phyloP scores from a whole-genome alignment of 30 jellyfish, hydroid and myxozoan species.

The Aurelia aurita region DNA sequence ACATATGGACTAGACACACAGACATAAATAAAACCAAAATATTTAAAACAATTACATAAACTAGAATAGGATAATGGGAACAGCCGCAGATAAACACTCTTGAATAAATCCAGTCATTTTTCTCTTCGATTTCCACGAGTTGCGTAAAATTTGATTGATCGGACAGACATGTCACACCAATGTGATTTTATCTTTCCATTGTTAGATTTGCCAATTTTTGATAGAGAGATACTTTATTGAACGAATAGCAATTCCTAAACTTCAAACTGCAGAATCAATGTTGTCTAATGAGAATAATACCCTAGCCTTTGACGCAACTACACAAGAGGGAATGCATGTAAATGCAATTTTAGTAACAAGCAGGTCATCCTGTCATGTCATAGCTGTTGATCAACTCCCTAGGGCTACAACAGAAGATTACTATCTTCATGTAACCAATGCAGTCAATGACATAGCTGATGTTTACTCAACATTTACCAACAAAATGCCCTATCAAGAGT shows the following conservation, averaged over 20 bases:
- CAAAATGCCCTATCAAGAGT: constrained; percentile 2
- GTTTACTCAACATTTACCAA: neutral
- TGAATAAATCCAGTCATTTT: no score
- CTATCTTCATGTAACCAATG: neutral
- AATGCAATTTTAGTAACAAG: constrained; percentile 16
- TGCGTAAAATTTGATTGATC: no score
- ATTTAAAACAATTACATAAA: no score
- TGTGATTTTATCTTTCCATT: no score
- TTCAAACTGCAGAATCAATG: constrained; percentile 17
- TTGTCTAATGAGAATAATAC: constrained; percentile 3
- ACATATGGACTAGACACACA: no score
- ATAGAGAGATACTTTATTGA: no score
- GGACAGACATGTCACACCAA: no score
- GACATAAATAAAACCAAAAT: no score
- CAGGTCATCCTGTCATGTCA: neutral
- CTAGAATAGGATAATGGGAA: no score
- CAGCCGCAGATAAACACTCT: no score
- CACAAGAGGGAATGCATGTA: constrained; percentile 40
- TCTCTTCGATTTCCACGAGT: no score
- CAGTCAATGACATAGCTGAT: constrained; percentile 18
- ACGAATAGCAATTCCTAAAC: constrained; percentile 9
- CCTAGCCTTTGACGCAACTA: constrained; percentile 39
- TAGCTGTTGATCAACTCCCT: constrained; percentile 18
- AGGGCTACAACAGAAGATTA: constrained; percentile 38
- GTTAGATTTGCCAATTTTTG: no score